A percentile compares a stretch with the other conserved stretches of the same genome.
Conservation (phyloP, 2,888 invertebrate genomes). For the Spodoptera exigua region DNA sequence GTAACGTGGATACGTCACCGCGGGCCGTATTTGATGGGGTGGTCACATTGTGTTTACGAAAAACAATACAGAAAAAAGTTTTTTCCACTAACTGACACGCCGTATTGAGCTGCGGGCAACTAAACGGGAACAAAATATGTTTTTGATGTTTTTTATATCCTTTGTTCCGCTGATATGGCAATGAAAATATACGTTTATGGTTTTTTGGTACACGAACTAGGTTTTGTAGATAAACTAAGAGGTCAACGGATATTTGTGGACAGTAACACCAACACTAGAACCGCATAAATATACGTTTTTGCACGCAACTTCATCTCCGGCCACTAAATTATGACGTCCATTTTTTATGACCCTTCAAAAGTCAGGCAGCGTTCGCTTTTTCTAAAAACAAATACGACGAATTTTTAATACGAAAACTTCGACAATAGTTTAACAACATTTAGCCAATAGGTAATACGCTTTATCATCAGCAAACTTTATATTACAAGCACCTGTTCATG, state of each 20-base stretch:
- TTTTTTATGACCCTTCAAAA: no score
- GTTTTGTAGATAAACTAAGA: not conserved
- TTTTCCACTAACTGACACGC: conserved; percentile 34
- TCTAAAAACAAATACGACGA: no score
- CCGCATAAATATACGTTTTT: not conserved
- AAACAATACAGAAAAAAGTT: conserved; percentile 19
- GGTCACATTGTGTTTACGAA: conserved; percentile 38
- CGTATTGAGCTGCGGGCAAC: conserved; percentile 46
- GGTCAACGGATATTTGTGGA: not conserved
- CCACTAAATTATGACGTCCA: no score
- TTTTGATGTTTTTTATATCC: conserved; percentile 23
- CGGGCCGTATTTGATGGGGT: conserved; percentile 39
- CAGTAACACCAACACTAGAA: conserved; percentile 1
- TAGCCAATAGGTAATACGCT: no score
- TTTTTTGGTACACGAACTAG: not conserved
- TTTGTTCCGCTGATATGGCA: conserved; percentile 40
- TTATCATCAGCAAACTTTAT: no score
- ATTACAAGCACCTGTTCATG: no score
- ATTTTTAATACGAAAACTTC: no score
- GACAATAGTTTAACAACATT: no score
- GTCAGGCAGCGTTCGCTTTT: no score
- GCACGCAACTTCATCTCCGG: no score
- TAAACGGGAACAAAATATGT: conserved; percentile 33
- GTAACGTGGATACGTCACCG: conserved; percentile 36
- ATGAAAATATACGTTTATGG: conserved; percentile 29